Evolutionary conservation across 2,797 vertebrate genomes (phyloP).

Genomic region (Parauchenoglanis punctatus): DNA sequence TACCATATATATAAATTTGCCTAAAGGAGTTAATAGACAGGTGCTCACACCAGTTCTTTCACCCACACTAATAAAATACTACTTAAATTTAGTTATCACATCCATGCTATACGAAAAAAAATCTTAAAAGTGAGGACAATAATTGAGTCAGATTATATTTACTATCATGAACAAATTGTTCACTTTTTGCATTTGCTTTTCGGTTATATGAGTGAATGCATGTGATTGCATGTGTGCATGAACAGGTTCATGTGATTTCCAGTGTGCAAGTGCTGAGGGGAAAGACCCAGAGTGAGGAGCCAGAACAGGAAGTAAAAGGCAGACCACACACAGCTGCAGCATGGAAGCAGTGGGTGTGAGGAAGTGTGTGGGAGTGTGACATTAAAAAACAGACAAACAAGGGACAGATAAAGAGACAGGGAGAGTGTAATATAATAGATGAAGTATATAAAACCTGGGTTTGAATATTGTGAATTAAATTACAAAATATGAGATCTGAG

Average conservation of each 20-base stretch:
- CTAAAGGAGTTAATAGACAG: background rate
- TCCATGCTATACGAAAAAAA: background rate
- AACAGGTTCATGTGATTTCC: constrained; percentile 55
- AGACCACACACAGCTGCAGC: constrained; percentile 60
- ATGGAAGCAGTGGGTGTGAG: constrained; percentile 63
- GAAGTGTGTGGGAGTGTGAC: constrained; percentile 65
- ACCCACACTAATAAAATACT: background rate
- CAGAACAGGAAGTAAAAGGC: constrained; percentile 52
- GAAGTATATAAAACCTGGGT: background rate
- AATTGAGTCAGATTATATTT: background rate
- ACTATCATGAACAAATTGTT: background rate
- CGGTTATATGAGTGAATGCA: constrained; percentile 35
- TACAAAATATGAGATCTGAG: background rate
- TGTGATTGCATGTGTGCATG: constrained; percentile 45
- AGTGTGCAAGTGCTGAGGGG: constrained; percentile 52
- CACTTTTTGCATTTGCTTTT: background rate
- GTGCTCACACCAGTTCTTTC: background rate
- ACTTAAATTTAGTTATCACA: background rate
- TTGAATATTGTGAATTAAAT: background rate
- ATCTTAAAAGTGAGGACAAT: background rate
- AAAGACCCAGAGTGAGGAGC: constrained; percentile 72
- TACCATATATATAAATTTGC: background rate
- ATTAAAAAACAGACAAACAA: constrained; percentile 58
- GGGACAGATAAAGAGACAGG: constrained; percentile 7
- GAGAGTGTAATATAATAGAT: background rate